Conservation (phyloP, 30 jellyfish, hydroid and myxozoan genomes). For the Turritopsis rubra region DNA sequence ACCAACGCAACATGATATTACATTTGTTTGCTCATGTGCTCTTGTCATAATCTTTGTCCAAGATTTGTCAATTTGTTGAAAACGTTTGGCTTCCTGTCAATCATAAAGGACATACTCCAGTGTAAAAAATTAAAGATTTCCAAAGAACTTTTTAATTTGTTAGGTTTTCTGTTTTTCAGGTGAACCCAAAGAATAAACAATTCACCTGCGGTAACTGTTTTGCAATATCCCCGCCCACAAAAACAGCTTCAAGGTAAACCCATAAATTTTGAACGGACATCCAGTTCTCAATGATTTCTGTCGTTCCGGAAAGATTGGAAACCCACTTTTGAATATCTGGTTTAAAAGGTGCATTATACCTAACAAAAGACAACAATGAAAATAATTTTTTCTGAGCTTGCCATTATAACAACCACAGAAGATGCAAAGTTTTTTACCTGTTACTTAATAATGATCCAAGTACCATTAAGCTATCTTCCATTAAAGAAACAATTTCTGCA, state of each 20-base stretch:
- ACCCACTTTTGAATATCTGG: constrained; percentile 80
- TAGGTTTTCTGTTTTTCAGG: neutral
- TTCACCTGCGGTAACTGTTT: constrained; percentile 64
- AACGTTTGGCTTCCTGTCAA: constrained; percentile 62
- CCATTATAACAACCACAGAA: neutral
- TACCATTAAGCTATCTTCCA: constrained; percentile 86
- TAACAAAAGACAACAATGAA: neutral
- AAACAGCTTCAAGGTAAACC: constrained; percentile 84
- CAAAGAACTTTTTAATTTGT: neutral
- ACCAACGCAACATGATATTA: constrained; percentile 80
- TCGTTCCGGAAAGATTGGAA: constrained; percentile 61
- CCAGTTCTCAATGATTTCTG: constrained; percentile 77
- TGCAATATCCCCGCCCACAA: constrained; percentile 89
- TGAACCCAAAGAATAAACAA: neutral
- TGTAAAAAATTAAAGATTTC: neutral
- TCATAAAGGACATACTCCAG: constrained; percentile 4
- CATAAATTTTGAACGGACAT: constrained; percentile 70
- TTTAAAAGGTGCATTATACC: constrained; percentile 75
- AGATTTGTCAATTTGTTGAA: constrained; percentile 69
- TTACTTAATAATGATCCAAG: constrained; percentile 76
- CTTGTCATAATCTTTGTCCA: constrained; percentile 83
- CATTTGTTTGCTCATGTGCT: constrained; percentile 74
- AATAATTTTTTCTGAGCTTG: too few species aligned
- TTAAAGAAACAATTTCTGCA: constrained; percentile 61
- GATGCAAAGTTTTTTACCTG: constrained; percentile 33